Conservation (phyloP, 2,888 invertebrate genomes). For the Lithophane leautieri region DNA sequence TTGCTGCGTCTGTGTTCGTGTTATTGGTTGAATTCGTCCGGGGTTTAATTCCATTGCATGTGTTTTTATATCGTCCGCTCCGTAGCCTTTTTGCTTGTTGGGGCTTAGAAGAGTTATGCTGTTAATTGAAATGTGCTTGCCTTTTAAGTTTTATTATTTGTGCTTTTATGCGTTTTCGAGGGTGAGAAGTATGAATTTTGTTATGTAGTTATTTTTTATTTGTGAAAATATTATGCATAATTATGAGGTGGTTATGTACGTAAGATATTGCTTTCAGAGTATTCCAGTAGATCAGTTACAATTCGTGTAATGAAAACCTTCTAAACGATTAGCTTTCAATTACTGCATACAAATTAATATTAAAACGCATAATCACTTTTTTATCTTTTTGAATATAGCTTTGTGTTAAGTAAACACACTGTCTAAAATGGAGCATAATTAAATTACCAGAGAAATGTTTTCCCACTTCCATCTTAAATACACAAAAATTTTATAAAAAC, state of each 20-base stretch:
- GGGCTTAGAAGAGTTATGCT: slow-evolving; percentile 70
- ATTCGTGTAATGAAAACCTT: not conserved
- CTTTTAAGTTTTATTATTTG: slow-evolving; percentile 46
- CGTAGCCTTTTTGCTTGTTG: slow-evolving; percentile 64
- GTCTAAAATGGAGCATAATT: not conserved
- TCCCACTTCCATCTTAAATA: slow-evolving; percentile 3
- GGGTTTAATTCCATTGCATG: slow-evolving; percentile 73
- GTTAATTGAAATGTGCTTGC: slow-evolving; percentile 74
- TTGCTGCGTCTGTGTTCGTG: slow-evolving; percentile 70
- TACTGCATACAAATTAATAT: not conserved
- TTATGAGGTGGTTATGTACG: not conserved
- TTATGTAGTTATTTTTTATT: not conserved
- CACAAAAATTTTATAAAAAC: slow-evolving; percentile 21
- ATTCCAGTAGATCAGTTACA: not conserved
- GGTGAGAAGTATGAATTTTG: slow-evolving; percentile 12
- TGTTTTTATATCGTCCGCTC: slow-evolving; percentile 71
- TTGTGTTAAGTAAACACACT: not conserved
- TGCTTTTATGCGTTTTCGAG: slow-evolving; percentile 48
- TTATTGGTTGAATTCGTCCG: slow-evolving; percentile 73
- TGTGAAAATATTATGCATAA: too few relatives aligned
- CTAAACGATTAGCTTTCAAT: not conserved
- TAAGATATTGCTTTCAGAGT: not conserved
- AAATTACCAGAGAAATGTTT: slow-evolving; percentile 13
- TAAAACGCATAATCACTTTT: not conserved
- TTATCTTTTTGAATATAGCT: not conserved